These are phyloP conservation scores for Leptodactylus fallax DNA, from an alignment of 2,797 vertebrate species.

Conservation along the genomic window DNA sequence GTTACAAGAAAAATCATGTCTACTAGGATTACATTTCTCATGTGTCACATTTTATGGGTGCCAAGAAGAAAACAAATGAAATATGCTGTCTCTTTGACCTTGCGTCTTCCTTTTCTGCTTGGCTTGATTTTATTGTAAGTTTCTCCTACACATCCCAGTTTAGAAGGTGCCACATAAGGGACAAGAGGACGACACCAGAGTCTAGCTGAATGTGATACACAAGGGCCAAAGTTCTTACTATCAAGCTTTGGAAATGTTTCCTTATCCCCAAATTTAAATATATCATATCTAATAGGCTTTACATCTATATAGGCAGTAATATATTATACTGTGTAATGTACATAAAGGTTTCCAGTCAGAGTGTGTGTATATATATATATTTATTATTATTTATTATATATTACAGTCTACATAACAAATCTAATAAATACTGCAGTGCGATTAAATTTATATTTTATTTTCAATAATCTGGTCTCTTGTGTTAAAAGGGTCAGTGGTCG, in stretches of 20 bases:
- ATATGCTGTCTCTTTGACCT: conserved; percentile 43
- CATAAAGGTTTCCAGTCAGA: no score
- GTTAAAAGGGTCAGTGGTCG: neutral
- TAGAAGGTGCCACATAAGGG: neutral
- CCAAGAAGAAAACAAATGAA: conserved; percentile 33
- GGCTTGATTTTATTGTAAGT: neutral
- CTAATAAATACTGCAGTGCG: no score
- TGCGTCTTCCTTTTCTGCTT: neutral
- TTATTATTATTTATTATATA: no score
- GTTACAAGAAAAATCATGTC: conserved; percentile 62
- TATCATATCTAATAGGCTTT: neutral
- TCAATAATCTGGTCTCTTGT: neutral
- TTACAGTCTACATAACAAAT: no score
- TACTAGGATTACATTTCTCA: conserved; percentile 58
- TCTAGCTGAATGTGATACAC: neutral
- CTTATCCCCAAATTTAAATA: neutral
- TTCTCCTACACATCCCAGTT: neutral
- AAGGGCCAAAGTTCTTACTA: neutral
- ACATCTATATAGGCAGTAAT: neutral
- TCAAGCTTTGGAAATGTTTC: neutral
- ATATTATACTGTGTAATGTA: no score
- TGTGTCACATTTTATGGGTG: conserved; percentile 59
- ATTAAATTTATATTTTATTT: neutral
- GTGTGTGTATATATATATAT: no score
- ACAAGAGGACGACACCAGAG: neutral